Conservation (phyloP, 2,113 vertebrate genomes). For the Podarcis raffonei region DNA sequence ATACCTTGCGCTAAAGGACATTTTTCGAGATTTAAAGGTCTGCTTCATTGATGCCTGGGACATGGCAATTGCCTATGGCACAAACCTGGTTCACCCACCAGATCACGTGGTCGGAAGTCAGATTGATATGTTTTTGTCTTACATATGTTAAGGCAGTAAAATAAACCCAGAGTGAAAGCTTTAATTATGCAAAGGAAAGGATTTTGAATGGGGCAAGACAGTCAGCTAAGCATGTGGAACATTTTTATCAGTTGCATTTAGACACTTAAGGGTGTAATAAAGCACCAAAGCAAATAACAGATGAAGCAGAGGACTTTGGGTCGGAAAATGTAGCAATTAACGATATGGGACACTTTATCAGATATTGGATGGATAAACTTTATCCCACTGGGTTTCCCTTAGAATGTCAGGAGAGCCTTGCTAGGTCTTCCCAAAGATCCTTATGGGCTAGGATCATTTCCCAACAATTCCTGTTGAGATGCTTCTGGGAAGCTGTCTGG, state of each 20-base stretch:
- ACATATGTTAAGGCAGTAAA: slow-evolving; percentile 14
- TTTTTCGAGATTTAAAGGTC: slow-evolving; percentile 44
- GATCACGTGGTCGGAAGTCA: slow-evolving; percentile 31
- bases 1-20: slow-evolving; percentile 40
- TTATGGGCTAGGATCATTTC: not conserved
- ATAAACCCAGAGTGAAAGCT: too few species aligned
- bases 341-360: not conserved
- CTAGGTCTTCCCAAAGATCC: not conserved
- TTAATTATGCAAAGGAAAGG: too few species aligned
- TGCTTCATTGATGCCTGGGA: slow-evolving; percentile 56
- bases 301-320: not conserved
- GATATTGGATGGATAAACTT: not conserved
- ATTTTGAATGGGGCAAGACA: too few species aligned
- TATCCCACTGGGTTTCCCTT: not conserved
- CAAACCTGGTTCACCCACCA: slow-evolving; percentile 10
- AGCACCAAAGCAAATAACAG: not conserved
- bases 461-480: not conserved
- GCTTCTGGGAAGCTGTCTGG: too few species aligned
- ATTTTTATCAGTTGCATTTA: too few species aligned
- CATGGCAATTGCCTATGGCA: slow-evolving; percentile 38
- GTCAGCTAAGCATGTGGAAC: too few species aligned
- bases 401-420: not conserved
- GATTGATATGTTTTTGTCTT: slow-evolving; percentile 38
- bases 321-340: not conserved
- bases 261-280: too few species aligned